Percentiles rank a stretch among this genome's conserved stretches.
Evolutionary conservation across 2,888 invertebrate genomes (phyloP).

Genomic region (Apomyelois bistriatella): DNA sequence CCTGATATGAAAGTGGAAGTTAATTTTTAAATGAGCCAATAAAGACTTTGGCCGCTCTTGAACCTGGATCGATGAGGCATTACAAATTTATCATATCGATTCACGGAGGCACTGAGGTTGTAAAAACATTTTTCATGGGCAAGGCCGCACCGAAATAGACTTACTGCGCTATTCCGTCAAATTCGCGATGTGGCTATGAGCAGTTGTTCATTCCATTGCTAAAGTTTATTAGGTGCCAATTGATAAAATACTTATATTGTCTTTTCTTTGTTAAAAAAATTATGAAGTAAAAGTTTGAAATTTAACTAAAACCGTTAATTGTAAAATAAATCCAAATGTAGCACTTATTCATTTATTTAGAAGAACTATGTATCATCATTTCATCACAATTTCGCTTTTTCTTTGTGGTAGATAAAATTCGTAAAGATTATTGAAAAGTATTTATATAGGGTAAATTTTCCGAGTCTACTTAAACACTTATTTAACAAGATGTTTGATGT

Average conservation of each 20-base stretch:
- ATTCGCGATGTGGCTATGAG: constrained; percentile 5
- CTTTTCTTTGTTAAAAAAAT: too few species aligned
- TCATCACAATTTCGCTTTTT: too few species aligned
- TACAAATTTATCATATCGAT: constrained; percentile 34
- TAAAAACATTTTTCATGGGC: constrained; percentile 46
- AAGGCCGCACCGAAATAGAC: constrained; percentile 53
- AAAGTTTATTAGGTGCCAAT: not conserved
- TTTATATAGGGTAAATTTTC: too few species aligned
- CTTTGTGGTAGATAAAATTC: too few species aligned
- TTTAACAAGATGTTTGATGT: too few species aligned
- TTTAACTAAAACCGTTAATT: too few species aligned
- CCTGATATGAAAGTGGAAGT: constrained; percentile 13
- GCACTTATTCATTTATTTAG: too few species aligned
- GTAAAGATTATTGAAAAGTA: too few species aligned
- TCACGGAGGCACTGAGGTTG: constrained; percentile 31
- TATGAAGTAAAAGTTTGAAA: too few species aligned
- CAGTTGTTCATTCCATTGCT: not conserved
- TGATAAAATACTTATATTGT: not conserved
- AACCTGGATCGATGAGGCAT: constrained; percentile 38
- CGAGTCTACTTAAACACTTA: too few species aligned
- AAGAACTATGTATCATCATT: too few species aligned
- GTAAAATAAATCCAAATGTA: too few species aligned
- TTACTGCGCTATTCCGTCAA: constrained; percentile 27
- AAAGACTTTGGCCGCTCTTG: constrained; percentile 41
- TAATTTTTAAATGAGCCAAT: constrained; percentile 18